Base-by-base conservation (phyloP, 2,888 invertebrate species). In the Hipparchia sbordonii region DNA sequence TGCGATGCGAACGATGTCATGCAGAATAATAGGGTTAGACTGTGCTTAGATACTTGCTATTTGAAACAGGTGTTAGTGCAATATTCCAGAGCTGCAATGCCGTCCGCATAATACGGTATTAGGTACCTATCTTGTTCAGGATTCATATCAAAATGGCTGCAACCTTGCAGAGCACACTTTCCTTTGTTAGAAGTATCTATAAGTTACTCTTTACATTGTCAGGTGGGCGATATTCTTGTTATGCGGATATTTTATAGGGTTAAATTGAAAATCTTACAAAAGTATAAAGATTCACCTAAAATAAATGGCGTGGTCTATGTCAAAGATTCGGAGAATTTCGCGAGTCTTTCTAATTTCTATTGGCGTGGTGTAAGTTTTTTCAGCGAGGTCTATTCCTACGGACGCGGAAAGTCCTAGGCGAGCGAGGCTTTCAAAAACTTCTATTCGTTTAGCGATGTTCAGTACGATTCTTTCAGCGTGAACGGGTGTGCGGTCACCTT, bases 141-240 rank as follows among this genome's bases (percentile, higher is more conserved):
- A 82, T 84, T 82, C 81, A 79, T 69, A 61, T 79, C 77, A 77
- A 76, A 77, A 79, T 79, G 74, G 78, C 75, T 74, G 74, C 71
- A 75, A 71, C 74, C 73, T 72, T 75, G 77, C 78, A 79, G 81
- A 63, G 13, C 13, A 8, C 23, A 45, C 67, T 67, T 59, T 67
- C 9, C 59, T 59, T 7, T 23, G 59, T 23, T 65, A 63, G 33
- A 52, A 52, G 65, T 12, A 46, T 6, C 48, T 8, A 48, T 63
- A 63, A 46, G 8, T 46, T 62, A 46, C 46, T 2, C 2, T 8
- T n/a, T n/a, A 12, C 10, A n/a, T 45, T 48, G 48, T 48, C 48
- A 12, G 45, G 45, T 33, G 45, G 12, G 45, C n/a, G 3, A 46
- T 8, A 60, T 60, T 12, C 39, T 60, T 60, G 39, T 12, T 60